phyloP scores from a whole-genome alignment of 2,113 vertebrate species.

The Craseonycteris thonglongyai region DNA sequence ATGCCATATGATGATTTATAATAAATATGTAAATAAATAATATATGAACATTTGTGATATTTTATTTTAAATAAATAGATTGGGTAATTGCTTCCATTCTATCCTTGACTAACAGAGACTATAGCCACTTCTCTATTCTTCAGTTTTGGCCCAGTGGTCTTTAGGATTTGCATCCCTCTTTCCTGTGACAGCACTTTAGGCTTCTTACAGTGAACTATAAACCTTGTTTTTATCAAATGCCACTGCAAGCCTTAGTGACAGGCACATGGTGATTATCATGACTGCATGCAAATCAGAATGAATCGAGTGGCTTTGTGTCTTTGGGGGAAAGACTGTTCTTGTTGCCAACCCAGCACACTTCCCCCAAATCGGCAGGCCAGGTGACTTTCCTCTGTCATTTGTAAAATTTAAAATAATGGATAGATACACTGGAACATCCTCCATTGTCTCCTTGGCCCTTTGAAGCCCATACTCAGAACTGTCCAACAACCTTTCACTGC shows the following conservation, averaged over 20 bases:
- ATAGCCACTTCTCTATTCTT: background rate
- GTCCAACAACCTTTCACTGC: background rate
- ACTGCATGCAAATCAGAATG: background rate
- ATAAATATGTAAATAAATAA: background rate
- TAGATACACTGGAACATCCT: background rate
- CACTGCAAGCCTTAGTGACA: background rate
- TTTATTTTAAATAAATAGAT: slow-evolving; percentile 8
- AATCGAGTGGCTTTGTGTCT: background rate
- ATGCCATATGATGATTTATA: background rate
- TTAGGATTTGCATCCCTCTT: background rate
- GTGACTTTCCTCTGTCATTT: background rate
- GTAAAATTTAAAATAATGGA: background rate
- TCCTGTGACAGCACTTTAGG: background rate
- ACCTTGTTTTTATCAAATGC: background rate
- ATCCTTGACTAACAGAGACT: background rate
- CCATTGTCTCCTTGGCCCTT: background rate
- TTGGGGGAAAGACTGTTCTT: background rate
- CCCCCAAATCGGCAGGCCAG: background rate
- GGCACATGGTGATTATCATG: background rate
- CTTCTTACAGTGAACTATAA: background rate
- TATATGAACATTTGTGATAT: background rate
- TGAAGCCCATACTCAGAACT: background rate
- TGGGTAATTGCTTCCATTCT: background rate
- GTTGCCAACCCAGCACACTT: background rate
- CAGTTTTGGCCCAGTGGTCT: background rate